Evolutionary conservation across 2,888 invertebrate species (phyloP).

Genomic region (Kryphioiulus occultus): DNA sequence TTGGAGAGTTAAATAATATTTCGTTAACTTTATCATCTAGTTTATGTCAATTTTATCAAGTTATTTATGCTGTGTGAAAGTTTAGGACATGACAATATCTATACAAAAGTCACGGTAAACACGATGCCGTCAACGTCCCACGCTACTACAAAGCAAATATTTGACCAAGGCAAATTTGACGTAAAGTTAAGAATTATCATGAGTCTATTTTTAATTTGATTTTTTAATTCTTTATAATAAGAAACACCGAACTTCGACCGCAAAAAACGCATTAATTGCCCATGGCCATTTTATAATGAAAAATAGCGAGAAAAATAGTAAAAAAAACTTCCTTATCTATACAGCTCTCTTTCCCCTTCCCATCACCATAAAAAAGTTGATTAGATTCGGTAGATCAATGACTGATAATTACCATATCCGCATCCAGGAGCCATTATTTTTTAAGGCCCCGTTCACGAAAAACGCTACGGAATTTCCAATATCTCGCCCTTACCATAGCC

Average conservation of each 20-base stretch:
- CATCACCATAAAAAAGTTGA: background rate
- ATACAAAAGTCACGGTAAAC: too few relatives aligned
- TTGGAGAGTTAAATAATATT: too few relatives aligned
- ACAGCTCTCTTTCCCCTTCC: background rate
- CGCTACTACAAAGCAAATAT: too few relatives aligned
- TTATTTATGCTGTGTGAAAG: too few relatives aligned
- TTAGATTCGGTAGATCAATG: constrained; percentile 24
- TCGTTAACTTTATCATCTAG: too few relatives aligned
- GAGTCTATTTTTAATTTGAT: background rate
- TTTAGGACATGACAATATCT: too few relatives aligned
- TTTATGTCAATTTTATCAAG: too few relatives aligned
- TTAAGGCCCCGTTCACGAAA: background rate
- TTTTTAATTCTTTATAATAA: background rate
- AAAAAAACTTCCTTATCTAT: background rate
- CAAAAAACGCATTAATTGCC: background rate
- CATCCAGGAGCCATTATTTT: constrained; percentile 25
- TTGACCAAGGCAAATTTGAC: too few relatives aligned
- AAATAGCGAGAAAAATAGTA: background rate
- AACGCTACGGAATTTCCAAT: background rate
- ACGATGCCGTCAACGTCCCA: too few relatives aligned
- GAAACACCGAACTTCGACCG: background rate
- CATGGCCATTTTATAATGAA: background rate
- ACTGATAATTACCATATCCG: constrained; percentile 11
- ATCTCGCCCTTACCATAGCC: background rate
- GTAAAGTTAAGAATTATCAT: too few relatives aligned